Percentiles rank a stretch among this genome's conserved stretches.
These are phyloP conservation scores for Lutjanus argentimaculatus DNA, from an alignment of 2,797 vertebrate genomes.

Conservation along the genomic window DNA sequence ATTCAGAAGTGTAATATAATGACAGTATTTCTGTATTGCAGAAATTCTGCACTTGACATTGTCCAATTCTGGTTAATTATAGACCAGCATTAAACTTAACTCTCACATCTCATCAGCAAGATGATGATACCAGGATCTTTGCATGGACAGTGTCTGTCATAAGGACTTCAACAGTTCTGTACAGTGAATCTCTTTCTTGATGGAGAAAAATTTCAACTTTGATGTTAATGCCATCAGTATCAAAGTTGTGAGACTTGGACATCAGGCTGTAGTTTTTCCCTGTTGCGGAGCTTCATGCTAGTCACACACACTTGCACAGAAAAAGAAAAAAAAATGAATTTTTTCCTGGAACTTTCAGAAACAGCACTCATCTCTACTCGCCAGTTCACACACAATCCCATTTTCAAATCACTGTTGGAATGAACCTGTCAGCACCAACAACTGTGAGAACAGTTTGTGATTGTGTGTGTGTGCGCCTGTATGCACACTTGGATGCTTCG, in stretches of 20 bases:
- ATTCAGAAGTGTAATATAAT: slow-evolving; percentile 7
- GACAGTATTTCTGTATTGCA: slow-evolving; percentile 1
- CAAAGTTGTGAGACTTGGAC: slow-evolving; percentile 1
- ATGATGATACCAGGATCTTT: slow-evolving; percentile 4
- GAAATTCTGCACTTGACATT: background rate
- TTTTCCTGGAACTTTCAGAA: slow-evolving; percentile 33
- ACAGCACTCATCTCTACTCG: slow-evolving; percentile 4
- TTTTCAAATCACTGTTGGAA: slow-evolving; percentile 46
- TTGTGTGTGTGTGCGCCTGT: background rate
- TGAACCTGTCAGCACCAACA: slow-evolving; percentile 35
- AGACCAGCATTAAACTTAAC: background rate
- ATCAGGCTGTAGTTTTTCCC: slow-evolving; percentile 15
- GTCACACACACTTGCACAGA: slow-evolving; percentile 23
- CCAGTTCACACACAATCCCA: slow-evolving; percentile 34
- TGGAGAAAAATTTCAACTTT: background rate
- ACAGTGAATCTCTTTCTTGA: background rate
- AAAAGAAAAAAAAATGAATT: background rate
- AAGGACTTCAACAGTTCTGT: background rate
- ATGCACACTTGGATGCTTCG: slow-evolving; percentile 8
- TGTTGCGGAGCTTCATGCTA: slow-evolving; percentile 2
- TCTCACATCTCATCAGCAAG: background rate
- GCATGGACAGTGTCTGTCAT: background rate
- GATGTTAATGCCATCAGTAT: background rate
- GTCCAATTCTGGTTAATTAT: background rate
- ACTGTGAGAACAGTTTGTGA: slow-evolving; percentile 24